A percentile compares a stretch with the other conserved stretches of the same genome.
Conservation (phyloP, 2,113 vertebrate genomes). For the Plectropomus leopardus region DNA sequence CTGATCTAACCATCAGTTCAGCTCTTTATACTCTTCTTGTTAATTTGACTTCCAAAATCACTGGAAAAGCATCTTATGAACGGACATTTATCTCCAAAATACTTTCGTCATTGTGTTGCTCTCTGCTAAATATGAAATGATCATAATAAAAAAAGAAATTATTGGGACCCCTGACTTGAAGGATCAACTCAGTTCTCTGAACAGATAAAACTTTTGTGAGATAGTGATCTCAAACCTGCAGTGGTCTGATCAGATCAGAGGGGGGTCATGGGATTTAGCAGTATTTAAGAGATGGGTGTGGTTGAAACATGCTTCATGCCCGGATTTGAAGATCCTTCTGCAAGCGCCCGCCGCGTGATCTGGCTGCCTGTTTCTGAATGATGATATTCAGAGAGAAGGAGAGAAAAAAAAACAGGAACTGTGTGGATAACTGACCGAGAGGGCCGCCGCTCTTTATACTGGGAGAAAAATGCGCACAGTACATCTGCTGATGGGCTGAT, state of each 20-base stretch:
- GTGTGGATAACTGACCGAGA: constrained; percentile 31
- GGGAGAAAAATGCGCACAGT: neutral
- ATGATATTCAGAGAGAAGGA: constrained; percentile 47
- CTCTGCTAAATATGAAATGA: neutral
- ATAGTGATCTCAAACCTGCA: constrained; percentile 6
- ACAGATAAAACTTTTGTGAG: neutral
- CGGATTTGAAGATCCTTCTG: constrained; percentile 63
- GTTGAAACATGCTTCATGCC: constrained; percentile 70
- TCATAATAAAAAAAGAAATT: no score
- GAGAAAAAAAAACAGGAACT: constrained; percentile 47
- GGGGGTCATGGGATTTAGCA: constrained; percentile 51
- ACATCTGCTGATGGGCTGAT: constrained; percentile 35
- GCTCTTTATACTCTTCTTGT: neutral
- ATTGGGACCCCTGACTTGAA: neutral
- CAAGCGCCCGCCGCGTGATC: constrained; percentile 67
- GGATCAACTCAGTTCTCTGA: neutral
- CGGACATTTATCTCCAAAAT: neutral
- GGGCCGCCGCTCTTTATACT: constrained; percentile 24
- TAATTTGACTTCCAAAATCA: neutral
- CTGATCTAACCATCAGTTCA: neutral
- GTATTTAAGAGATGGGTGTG: constrained; percentile 81
- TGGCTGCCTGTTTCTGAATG: constrained; percentile 53
- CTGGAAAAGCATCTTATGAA: neutral
- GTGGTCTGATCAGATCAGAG: constrained; percentile 25
- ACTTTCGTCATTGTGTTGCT: neutral